Percentiles rank a stretch among this genome's conserved stretches.
phyloP scores from a whole-genome alignment of 2,888 invertebrate genomes.

The Acronicta aceris region DNA sequence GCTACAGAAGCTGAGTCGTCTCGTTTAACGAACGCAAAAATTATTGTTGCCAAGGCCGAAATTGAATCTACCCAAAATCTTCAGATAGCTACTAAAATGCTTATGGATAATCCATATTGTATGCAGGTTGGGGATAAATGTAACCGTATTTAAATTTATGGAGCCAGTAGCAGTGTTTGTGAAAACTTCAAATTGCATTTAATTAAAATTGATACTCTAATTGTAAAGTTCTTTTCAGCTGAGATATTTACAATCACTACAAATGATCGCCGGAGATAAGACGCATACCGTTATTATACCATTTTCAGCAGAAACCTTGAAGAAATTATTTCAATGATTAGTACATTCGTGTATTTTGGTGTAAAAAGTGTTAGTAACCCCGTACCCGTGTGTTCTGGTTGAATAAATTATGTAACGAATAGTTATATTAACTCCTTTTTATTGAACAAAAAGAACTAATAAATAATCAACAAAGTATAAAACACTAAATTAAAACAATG shows the following conservation, averaged over 20 bases:
- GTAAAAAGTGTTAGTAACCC: not conserved
- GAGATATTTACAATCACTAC: slow-evolving; percentile 95
- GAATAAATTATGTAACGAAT: slow-evolving; percentile 31
- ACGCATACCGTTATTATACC: slow-evolving; percentile 97
- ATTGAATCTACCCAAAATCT: slow-evolving; percentile 90
- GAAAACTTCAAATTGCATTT: not conserved
- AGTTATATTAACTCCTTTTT: slow-evolving; percentile 38
- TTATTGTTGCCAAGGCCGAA: slow-evolving; percentile 91
- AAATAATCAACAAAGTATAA: slow-evolving; percentile 68
- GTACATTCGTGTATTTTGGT: not conserved
- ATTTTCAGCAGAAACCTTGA: slow-evolving; percentile 92
- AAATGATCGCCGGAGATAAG: slow-evolving; percentile 95
- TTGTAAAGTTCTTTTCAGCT: slow-evolving; percentile 81
- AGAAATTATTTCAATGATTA: slow-evolving; percentile 69
- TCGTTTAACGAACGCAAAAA: slow-evolving; percentile 90
- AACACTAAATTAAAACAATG: slow-evolving; percentile 40
- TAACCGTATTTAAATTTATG: too few species aligned
- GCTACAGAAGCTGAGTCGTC: slow-evolving; percentile 91
- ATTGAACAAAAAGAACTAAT: slow-evolving; percentile 62
- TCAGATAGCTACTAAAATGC: slow-evolving; percentile 90
- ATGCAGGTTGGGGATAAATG: slow-evolving; percentile 73
- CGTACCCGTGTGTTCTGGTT: slow-evolving; percentile 4
- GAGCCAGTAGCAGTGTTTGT: not conserved
- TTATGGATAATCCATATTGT: slow-evolving; percentile 87
- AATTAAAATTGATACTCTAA: not conserved